phyloP scores from a whole-genome alignment of 2,888 invertebrate species.

The Geophilus truncorum region DNA sequence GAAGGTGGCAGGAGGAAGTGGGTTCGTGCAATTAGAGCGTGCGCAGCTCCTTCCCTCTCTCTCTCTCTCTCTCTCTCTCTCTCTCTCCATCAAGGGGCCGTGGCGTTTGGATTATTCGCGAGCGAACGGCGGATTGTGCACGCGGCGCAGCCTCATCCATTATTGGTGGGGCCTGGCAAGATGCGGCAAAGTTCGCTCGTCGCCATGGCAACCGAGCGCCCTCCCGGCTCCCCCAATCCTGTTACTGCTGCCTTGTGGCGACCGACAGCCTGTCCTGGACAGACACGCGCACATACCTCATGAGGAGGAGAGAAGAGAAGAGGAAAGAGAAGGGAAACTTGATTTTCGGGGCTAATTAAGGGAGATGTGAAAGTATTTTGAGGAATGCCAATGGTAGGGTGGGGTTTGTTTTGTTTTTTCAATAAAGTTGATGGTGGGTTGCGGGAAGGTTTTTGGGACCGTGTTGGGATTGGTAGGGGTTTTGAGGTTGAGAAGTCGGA shows the following conservation, averaged over 20 bases:
- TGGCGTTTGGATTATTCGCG: constrained; percentile 28
- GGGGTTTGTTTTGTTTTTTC: too few relatives aligned
- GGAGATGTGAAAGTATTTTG: too few relatives aligned
- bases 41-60: constrained; percentile 38
- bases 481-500: too few relatives aligned
- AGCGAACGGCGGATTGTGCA: constrained; percentile 40
- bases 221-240: constrained; percentile 49
- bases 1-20: constrained; percentile 15
- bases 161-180: constrained; percentile 53
- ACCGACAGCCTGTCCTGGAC: constrained; percentile 3
- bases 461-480: too few relatives aligned
- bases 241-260: constrained; percentile 48
- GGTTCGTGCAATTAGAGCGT: constrained; percentile 41
- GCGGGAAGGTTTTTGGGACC: too few relatives aligned
- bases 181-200: constrained; percentile 53
- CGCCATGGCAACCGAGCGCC: constrained; percentile 48
- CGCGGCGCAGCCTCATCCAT: constrained; percentile 47
- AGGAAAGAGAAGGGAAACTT: constrained; percentile 39
- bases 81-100: constrained; percentile 30
- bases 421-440: background rate
- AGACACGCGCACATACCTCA: constrained; percentile 1
- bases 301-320: too few relatives aligned
- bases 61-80: constrained; percentile 37
- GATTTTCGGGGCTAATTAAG: constrained; percentile 45
- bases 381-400: too few relatives aligned